Percentiles rank a stretch among this genome's conserved stretches.
Evolutionary conservation across 2,888 invertebrate species (phyloP).

Genomic region (Steinernema scapterisci): DNA sequence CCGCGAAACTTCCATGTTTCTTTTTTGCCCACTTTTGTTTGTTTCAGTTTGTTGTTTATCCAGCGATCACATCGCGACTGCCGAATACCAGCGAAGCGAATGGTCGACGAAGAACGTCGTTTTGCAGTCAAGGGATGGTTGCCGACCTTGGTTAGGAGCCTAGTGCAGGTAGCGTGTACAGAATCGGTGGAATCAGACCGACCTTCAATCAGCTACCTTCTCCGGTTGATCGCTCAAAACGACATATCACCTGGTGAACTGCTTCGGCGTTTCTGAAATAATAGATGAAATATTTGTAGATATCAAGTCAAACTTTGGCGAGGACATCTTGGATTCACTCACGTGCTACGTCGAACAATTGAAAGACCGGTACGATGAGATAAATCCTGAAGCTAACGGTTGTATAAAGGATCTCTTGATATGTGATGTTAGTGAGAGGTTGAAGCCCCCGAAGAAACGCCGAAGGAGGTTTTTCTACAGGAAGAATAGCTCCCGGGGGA

Average conservation of each 20-base stretch:
- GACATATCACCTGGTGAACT: not conserved
- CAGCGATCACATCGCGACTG: not conserved
- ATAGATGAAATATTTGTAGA: not conserved
- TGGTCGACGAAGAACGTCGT: constrained; percentile 9
- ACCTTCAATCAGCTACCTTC: not conserved
- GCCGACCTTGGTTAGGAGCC: not conserved
- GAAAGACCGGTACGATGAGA: not conserved
- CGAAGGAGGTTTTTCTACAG: not conserved
- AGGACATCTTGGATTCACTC: not conserved
- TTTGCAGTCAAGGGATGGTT: constrained; percentile 13
- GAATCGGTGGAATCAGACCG: not conserved
- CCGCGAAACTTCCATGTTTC: too few species aligned
- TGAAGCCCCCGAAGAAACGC: not conserved
- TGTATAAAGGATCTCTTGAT: not conserved
- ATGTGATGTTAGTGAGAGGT: not conserved
- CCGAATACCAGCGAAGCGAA: not conserved
- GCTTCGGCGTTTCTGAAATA: not conserved
- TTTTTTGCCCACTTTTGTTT: not conserved
- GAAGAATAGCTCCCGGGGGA: not conserved
- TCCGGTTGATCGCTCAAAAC: not conserved
- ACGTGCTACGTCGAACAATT: not conserved
- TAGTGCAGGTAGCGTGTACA: not conserved
- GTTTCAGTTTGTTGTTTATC: not conserved
- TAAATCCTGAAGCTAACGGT: not conserved
- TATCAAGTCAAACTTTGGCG: not conserved